A percentile compares a stretch with the other conserved stretches of the same genome.
phyloP scores from a whole-genome alignment of 2,113 vertebrate genomes.

The Lamprotornis superbus region DNA sequence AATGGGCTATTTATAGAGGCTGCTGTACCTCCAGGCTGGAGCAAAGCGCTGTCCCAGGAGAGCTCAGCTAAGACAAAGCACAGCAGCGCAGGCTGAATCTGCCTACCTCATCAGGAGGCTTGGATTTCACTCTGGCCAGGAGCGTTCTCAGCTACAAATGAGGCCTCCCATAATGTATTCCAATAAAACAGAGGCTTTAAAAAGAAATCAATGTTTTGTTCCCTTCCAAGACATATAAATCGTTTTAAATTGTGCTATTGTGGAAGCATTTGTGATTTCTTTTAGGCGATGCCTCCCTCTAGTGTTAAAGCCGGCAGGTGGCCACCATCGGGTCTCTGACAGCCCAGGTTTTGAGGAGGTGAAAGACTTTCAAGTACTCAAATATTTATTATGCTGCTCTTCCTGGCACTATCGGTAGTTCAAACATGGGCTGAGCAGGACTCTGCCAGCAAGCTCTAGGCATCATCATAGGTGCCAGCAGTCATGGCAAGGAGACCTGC shows the following conservation, averaged over 20 bases:
- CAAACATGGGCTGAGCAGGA: neutral
- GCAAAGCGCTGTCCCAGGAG: slow-evolving; percentile 14
- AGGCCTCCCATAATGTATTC: slow-evolving; percentile 45
- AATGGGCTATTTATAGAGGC: slow-evolving; percentile 35
- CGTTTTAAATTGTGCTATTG: neutral
- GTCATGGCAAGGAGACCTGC: neutral
- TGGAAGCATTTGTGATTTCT: neutral
- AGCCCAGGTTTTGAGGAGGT: neutral
- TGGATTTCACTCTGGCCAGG: slow-evolving; percentile 34
- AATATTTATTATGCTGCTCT: neutral
- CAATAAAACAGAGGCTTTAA: slow-evolving; percentile 56
- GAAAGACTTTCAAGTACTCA: neutral
- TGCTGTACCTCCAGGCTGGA: slow-evolving; percentile 6
- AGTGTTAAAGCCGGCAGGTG: slow-evolving; percentile 16
- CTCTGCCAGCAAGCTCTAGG: neutral
- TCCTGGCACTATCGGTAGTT: neutral
- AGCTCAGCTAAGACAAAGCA: slow-evolving; percentile 25
- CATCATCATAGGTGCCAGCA: rapidly evolving
- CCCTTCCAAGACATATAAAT: slow-evolving; percentile 34
- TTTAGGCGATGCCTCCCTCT: slow-evolving; percentile 49
- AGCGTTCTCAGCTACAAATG: slow-evolving; percentile 29
- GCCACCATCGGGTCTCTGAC: rapidly evolving
- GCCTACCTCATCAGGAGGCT: slow-evolving; percentile 40
- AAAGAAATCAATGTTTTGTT: slow-evolving; percentile 37
- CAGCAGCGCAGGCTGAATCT: neutral